Evolutionary conservation across 2,888 invertebrate species (phyloP), one percentile per base, ranked within the genome.

Genomic region (Drosophila yooni): DNA sequence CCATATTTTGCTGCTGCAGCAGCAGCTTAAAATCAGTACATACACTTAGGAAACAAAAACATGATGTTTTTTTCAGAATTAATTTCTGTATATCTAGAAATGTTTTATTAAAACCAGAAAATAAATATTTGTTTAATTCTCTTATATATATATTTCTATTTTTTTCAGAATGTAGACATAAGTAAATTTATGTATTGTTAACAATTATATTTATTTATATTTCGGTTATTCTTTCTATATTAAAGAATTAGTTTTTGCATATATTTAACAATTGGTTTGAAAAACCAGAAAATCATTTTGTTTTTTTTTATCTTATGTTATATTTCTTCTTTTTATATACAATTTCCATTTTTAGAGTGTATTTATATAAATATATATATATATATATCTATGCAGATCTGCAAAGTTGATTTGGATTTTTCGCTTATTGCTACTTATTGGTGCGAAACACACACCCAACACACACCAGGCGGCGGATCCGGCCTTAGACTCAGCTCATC

Each of bases 401-500:
- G n/a, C 18, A 27, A 50, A 53, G 43, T 64, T 58, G 63, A 73
- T 60, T 67, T 36, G 25, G 61, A 66, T 58, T 27, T 60, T 68
- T 46, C 56, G 25, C 48, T 62, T 72, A 73, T 73, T 72, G 75
- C 67, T 67, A 65, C 54, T 65, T 79, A 67, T 80, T 76, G 76
- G 80, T 53, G 63, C 65, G 61, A 68, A 61, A 40, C 57, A 52
- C 34, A 46, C 34, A 36, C 15, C 34, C 33, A 46, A 48, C 59
- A 38, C 34, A 60, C 59, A 54, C 43, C 62, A 72, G 60, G 62
- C 80, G 64, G 61, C 51, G 57, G 53, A 60, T 58, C 51, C 62
- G 59, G 59, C 40, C n/a, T 18, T 52, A 38, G 53, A 54, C 29
- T 54, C 31, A 50, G 25, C 34, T 50, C 25, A 56, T 51, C 63